Evolutionary conservation across 2,797 vertebrate genomes (phyloP).

Genomic region (Rhynchonycteris naso): DNA sequence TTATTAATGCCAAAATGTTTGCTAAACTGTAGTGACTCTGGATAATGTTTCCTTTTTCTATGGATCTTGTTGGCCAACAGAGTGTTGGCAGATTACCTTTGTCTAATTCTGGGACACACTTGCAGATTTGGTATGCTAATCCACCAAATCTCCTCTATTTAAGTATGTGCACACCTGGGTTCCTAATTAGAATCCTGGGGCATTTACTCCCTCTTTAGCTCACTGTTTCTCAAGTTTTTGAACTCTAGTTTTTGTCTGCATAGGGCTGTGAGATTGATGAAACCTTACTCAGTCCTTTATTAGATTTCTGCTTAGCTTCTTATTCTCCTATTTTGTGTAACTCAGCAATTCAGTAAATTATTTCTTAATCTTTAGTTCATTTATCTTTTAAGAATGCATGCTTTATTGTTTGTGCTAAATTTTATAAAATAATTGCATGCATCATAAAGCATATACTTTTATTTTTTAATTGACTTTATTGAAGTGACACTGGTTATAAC

Average conservation of each 20-base stretch:
- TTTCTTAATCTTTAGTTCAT: constrained; percentile 29
- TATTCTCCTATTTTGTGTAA: background rate
- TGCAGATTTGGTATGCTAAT: background rate
- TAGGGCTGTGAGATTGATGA: background rate
- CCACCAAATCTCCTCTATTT: background rate
- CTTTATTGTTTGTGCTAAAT: constrained; percentile 21
- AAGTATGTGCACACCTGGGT: background rate
- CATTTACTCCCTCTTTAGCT: background rate
- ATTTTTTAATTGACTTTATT: background rate
- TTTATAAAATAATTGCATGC: constrained; percentile 44
- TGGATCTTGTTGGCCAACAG: background rate
- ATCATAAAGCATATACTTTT: constrained; percentile 20
- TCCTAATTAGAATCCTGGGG: background rate
- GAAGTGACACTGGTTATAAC: no score
- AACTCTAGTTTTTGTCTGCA: constrained; percentile 11
- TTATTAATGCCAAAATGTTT: constrained; percentile 20
- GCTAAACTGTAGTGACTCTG: background rate
- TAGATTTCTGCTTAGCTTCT: constrained; percentile 55
- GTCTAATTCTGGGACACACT: background rate
- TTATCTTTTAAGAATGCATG: constrained; percentile 6
- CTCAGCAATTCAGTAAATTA: constrained; percentile 47
- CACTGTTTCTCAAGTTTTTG: background rate
- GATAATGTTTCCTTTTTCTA: background rate
- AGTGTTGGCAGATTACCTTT: background rate
- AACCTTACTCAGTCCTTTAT: background rate